These are phyloP conservation scores for Arctia plantaginis DNA, from an alignment of 2,888 invertebrate species.

Conservation along the genomic window DNA sequence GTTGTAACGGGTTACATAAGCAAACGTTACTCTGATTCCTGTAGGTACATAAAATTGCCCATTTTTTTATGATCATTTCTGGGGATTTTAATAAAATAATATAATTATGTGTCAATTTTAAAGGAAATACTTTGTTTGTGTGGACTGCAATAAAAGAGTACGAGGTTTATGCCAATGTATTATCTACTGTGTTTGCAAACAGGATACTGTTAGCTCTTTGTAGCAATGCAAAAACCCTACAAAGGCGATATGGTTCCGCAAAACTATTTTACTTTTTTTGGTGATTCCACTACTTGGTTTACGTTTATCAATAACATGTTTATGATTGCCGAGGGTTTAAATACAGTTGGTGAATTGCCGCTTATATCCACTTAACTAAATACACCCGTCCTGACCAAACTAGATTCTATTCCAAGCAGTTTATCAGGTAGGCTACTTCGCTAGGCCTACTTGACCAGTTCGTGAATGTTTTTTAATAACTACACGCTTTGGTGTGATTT, in stretches of 20 bases:
- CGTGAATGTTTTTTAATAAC: neutral
- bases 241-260: neutral
- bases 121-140: slow-evolving; percentile 42
- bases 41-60: neutral
- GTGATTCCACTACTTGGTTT: neutral
- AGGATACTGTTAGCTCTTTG: slow-evolving; percentile 22
- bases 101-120: slow-evolving; percentile 23
- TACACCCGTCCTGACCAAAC: neutral
- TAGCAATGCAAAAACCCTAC: neutral
- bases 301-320: neutral
- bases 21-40: too few species aligned
- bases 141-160: slow-evolving; percentile 41
- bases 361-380: neutral
- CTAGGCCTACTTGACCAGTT: neutral
- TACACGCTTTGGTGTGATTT: neutral
- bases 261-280: neutral
- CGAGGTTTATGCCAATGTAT: slow-evolving; percentile 39
- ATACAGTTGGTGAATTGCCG: neutral
- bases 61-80: slow-evolving; percentile 17
- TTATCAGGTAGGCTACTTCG: neutral
- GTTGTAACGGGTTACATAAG: too few species aligned
- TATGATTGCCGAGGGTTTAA: neutral
- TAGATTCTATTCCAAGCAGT: neutral
- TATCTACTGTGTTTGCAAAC: slow-evolving; percentile 27
- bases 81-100: slow-evolving; percentile 18